phyloP scores from a whole-genome alignment of 2,888 invertebrate genomes.

The Hydrotaea cyrtoneurina region DNA sequence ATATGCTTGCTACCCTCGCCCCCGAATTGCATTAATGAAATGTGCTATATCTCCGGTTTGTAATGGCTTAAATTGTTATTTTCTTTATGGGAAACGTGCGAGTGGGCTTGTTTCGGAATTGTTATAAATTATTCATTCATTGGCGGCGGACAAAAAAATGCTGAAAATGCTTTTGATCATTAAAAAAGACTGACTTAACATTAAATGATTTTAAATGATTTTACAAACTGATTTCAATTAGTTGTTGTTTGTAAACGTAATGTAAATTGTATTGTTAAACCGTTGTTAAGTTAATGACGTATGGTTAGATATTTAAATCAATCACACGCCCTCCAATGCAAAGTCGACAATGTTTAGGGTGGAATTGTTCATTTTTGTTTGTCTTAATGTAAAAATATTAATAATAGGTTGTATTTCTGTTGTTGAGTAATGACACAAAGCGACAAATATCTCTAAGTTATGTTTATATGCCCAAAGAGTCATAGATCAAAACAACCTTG shows the following conservation, averaged over 20 bases:
- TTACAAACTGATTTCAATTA: not conserved
- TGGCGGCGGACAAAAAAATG: not conserved
- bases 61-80: not conserved
- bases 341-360: too few relatives aligned
- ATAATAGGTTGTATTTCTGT: too few relatives aligned
- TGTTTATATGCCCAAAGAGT: too few relatives aligned
- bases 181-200: not conserved
- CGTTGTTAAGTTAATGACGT: too few relatives aligned
- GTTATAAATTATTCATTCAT: slow-evolving; percentile 55
- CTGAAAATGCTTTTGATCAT: slow-evolving; percentile 25
- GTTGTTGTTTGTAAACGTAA: slow-evolving; percentile 12
- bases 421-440: too few relatives aligned
- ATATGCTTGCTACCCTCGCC: not conserved
- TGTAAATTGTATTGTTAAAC: slow-evolving; percentile 7
- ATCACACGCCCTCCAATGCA: too few relatives aligned
- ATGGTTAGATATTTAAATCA: too few relatives aligned
- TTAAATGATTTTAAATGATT: slow-evolving; percentile 37
- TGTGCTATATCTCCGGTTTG: slow-evolving; percentile 50
- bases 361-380: too few relatives aligned
- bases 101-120: slow-evolving; percentile 63
- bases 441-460: too few relatives aligned
- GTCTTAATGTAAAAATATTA: too few relatives aligned
- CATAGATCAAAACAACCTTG: too few relatives aligned
- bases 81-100: slow-evolving; percentile 49
- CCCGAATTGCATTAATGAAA: not conserved